These are phyloP conservation scores for Gadopsis bispinosus DNA, from an alignment of 2,797 vertebrate genomes.

Conservation along the genomic window DNA sequence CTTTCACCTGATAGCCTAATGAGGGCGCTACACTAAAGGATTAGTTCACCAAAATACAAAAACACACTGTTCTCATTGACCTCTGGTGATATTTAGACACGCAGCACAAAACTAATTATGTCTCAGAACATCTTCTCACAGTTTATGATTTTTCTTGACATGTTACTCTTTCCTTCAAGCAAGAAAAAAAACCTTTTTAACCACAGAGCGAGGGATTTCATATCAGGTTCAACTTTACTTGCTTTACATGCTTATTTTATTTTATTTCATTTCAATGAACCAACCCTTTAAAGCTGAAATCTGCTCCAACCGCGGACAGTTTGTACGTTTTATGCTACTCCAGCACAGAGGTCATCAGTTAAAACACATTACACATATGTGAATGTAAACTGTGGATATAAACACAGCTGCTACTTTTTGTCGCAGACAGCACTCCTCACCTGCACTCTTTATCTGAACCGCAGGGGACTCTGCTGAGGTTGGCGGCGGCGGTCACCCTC, in stretches of 20 bases:
- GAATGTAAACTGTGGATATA: neutral
- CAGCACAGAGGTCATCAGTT: neutral
- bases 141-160: neutral
- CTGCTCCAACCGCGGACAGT: too few relatives aligned
- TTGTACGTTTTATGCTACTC: too few relatives aligned
- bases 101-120: neutral
- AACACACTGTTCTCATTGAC: neutral
- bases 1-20: too few relatives aligned
- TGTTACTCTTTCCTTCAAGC: neutral
- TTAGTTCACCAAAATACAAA: neutral
- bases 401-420: neutral
- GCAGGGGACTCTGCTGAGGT: constrained; percentile 94
- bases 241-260: neutral
- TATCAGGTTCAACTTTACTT: neutral
- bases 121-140: neutral
- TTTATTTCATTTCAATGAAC: neutral
- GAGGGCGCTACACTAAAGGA: too few relatives aligned
- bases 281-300: neutral
- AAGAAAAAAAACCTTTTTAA: too few relatives aligned
- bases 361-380: too few relatives aligned
- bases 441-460: constrained; percentile 94
- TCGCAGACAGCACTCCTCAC: constrained; percentile 84
- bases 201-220: neutral
- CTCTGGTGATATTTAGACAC: neutral
- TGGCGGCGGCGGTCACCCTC: constrained; percentile 89